A percentile compares a stretch with the other conserved stretches of the same genome.
phyloP scores from a whole-genome alignment of 1,140 invertebrate species.

The Micrasema longulum region DNA sequence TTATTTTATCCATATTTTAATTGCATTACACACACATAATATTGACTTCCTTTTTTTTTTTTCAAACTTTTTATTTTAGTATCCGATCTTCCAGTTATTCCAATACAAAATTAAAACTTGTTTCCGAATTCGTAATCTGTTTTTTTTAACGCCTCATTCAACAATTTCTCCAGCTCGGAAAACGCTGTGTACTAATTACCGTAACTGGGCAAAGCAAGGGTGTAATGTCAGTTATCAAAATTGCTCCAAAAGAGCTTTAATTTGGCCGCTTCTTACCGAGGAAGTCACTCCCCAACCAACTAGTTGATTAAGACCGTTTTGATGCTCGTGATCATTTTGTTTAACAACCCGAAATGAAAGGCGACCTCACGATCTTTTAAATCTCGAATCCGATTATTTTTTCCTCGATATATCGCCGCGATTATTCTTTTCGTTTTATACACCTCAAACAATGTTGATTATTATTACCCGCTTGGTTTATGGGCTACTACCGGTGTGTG shows the following conservation, averaged over 20 bases:
- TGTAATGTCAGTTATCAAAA: background rate
- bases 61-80: too few species aligned
- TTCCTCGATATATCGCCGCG: constrained; percentile 4
- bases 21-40: too few species aligned
- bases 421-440: constrained; percentile 5
- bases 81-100: too few species aligned
- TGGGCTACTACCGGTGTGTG: background rate
- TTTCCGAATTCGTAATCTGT: too few species aligned
- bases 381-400: background rate
- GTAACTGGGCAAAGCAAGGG: background rate
- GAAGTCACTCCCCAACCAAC: background rate
- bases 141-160: too few species aligned
- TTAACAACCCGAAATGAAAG: background rate
- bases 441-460: background rate
- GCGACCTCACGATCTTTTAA: background rate
- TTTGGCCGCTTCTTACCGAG: background rate
- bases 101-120: too few species aligned
- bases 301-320: background rate
- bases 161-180: too few species aligned
- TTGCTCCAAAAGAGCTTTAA: background rate
- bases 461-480: constrained; percentile 10
- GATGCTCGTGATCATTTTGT: background rate
- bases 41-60: too few species aligned
- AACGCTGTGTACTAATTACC: too few species aligned
- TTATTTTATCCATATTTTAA: too few species aligned